Conservation (phyloP, 2,113 vertebrate genomes). For the Oophaga pumilio region DNA sequence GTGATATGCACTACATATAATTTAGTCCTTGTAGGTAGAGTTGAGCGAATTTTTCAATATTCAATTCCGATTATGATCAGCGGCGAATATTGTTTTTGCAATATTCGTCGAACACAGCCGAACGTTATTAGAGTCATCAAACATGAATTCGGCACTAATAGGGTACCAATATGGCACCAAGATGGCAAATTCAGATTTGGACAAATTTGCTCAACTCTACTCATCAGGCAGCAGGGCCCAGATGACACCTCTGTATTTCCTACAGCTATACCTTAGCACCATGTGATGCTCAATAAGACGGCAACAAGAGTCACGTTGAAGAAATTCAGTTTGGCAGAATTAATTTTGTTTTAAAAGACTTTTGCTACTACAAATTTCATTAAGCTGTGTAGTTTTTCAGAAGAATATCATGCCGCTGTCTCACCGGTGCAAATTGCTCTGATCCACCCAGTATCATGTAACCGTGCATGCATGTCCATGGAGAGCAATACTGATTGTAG, state of each 20-base stretch:
- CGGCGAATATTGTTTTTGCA: too few relatives aligned
- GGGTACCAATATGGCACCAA: too few relatives aligned
- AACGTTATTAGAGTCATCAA: too few relatives aligned
- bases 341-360: background rate
- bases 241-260: background rate
- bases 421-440: conserved; percentile 2
- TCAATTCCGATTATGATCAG: too few relatives aligned
- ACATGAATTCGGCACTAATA: too few relatives aligned
- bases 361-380: background rate
- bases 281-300: background rate
- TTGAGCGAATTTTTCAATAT: too few relatives aligned
- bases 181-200: too few relatives aligned
- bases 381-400: background rate
- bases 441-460: conserved; percentile 8
- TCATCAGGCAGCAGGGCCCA: background rate
- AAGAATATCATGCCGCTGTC: background rate
- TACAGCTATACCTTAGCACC: background rate
- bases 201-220: too few relatives aligned
- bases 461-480: background rate
- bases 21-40: background rate
- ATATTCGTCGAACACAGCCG: too few relatives aligned
- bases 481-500: conserved; percentile 21
- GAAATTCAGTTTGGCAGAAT: background rate
- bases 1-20: background rate
- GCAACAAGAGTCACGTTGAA: too few relatives aligned